phyloP scores from a whole-genome alignment of 2,888 invertebrate genomes.

The Papilio demoleus region DNA sequence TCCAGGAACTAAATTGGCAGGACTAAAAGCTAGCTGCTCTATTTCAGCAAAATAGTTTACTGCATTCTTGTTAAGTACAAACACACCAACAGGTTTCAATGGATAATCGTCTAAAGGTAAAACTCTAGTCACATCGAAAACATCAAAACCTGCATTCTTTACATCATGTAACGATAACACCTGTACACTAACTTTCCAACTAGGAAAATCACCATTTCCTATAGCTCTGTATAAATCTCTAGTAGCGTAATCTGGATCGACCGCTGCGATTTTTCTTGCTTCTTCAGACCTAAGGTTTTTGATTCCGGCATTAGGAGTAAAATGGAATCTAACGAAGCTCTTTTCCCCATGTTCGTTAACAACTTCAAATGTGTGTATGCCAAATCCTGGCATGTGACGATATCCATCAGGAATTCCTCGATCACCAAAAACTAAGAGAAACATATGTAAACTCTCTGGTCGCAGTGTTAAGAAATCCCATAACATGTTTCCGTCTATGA shows the following conservation, averaged over 20 bases:
- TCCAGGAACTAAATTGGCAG: slow-evolving; percentile 94
- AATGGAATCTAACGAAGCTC: slow-evolving; percentile 94
- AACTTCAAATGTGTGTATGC: slow-evolving; percentile 94
- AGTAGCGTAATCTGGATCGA: slow-evolving; percentile 93
- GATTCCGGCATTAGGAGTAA: slow-evolving; percentile 93
- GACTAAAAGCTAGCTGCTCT: slow-evolving; percentile 94
- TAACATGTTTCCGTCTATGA: slow-evolving; percentile 94
- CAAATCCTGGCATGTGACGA: slow-evolving; percentile 96
- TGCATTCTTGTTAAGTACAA: slow-evolving; percentile 93
- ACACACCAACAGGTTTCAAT: slow-evolving; percentile 90
- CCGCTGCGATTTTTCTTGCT: slow-evolving; percentile 77
- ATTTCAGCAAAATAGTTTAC: slow-evolving; percentile 95
- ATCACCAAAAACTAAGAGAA: slow-evolving; percentile 91
- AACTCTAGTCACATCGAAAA: slow-evolving; percentile 95
- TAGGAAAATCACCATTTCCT: slow-evolving; percentile 86
- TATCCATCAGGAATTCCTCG: slow-evolving; percentile 95
- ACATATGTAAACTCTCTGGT: slow-evolving; percentile 93
- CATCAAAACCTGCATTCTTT: slow-evolving; percentile 89
- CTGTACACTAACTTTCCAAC: slow-evolving; percentile 91
- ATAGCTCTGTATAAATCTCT: slow-evolving; percentile 94
- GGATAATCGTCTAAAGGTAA: slow-evolving; percentile 92
- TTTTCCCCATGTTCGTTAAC: slow-evolving; percentile 87
- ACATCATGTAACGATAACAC: slow-evolving; percentile 92
- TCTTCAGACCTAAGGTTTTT: slow-evolving; percentile 86
- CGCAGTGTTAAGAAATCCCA: slow-evolving; percentile 95